Conservation (phyloP, 2,797 vertebrate genomes). For the Sebastes cheni region DNA sequence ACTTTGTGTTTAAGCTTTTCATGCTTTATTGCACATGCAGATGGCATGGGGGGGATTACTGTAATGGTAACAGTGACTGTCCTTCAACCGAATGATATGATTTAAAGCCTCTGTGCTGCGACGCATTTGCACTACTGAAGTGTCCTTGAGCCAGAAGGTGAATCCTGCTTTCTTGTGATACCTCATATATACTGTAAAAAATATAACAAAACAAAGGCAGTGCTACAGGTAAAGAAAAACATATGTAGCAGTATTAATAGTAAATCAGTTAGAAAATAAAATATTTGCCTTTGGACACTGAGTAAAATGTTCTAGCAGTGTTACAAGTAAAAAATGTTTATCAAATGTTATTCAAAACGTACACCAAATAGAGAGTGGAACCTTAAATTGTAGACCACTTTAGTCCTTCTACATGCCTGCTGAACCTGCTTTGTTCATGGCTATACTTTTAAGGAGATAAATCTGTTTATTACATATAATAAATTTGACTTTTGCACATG, state of each 20-base stretch:
- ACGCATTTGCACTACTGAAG: constrained; percentile 53
- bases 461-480: background rate
- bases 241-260: background rate
- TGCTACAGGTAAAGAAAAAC: background rate
- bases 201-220: background rate
- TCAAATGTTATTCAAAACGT: background rate
- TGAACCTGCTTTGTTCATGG: background rate
- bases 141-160: constrained; percentile 54
- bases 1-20: constrained; percentile 23
- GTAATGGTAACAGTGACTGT: constrained; percentile 37
- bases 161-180: constrained; percentile 20
- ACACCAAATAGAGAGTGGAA: background rate
- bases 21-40: constrained; percentile 42
- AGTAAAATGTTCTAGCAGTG: background rate
- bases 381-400: background rate
- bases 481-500: background rate
- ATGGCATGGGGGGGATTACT: constrained; percentile 30
- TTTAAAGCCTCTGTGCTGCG: constrained; percentile 25
- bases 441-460: background rate
- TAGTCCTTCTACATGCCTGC: background rate
- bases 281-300: background rate
- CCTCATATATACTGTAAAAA: background rate
- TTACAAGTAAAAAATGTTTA: background rate
- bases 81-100: constrained; percentile 41
- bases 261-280: background rate